phyloP scores from a whole-genome alignment of 2,888 invertebrate genomes.

The Graphium colonna region DNA sequence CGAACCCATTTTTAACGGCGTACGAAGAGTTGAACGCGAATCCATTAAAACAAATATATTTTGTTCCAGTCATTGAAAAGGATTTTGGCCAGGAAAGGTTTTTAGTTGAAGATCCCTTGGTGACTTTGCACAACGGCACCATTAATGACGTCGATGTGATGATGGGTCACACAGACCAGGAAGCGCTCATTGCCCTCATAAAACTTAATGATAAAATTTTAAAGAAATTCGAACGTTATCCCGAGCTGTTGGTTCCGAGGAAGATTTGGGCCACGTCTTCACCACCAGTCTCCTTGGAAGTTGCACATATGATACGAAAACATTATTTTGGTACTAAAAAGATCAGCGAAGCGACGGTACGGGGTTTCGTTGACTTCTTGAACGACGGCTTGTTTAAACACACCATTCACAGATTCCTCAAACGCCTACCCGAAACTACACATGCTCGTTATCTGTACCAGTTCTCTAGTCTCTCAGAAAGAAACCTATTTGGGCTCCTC shows the following conservation, averaged over 20 bases:
- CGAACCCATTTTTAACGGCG: background rate
- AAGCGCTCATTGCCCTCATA: constrained; percentile 59
- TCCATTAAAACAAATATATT: constrained; percentile 25
- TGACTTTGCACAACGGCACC: constrained; percentile 55
- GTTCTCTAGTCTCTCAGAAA: constrained; percentile 40
- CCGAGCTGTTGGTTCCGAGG: background rate
- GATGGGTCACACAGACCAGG: constrained; percentile 84
- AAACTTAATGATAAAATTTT: background rate
- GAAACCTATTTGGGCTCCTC: constrained; percentile 32
- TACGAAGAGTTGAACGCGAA: background rate
- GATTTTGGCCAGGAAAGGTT: constrained; percentile 46
- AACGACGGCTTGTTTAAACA: constrained; percentile 31
- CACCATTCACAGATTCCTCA: constrained; percentile 34
- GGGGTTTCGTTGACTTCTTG: constrained; percentile 24
- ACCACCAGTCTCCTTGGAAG: background rate
- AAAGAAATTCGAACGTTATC: background rate
- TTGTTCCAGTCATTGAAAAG: constrained; percentile 52
- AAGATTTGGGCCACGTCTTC: background rate
- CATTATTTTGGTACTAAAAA: background rate
- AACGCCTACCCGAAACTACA: constrained; percentile 29
- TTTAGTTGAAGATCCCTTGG: constrained; percentile 38
- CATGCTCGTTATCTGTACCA: constrained; percentile 35
- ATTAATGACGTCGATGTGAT: constrained; percentile 81
- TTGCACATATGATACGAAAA: background rate
- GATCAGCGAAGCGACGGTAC: background rate